Conservation (phyloP, 2,888 invertebrate genomes). For the Agrochola litura region DNA sequence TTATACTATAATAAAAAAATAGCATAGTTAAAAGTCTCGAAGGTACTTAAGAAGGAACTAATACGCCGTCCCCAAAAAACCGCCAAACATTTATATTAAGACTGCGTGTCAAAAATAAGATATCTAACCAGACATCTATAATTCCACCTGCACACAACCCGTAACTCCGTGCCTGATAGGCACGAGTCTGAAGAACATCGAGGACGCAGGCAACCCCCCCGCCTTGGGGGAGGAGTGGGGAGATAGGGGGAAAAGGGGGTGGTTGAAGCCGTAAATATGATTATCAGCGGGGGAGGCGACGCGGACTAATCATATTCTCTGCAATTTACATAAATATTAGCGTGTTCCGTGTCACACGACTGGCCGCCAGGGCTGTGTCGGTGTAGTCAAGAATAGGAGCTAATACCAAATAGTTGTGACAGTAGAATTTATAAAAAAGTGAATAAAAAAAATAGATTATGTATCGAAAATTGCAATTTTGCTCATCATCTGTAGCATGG, state of each 20-base stretch:
- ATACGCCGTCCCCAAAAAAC: neutral
- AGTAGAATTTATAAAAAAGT: neutral
- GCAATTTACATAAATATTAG: constrained; percentile 91
- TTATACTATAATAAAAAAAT: too few species aligned
- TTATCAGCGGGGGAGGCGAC: constrained; percentile 90
- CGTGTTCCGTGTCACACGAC: constrained; percentile 89
- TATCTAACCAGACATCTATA: constrained; percentile 56
- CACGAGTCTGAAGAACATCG: constrained; percentile 70
- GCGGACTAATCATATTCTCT: constrained; percentile 90
- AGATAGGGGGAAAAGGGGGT: constrained; percentile 60
- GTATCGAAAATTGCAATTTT: neutral
- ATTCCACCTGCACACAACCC: constrained; percentile 55
- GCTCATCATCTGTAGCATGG: neutral
- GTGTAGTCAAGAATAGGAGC: constrained; percentile 21
- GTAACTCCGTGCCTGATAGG: constrained; percentile 65
- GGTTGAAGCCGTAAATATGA: constrained; percentile 88
- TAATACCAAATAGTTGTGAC: constrained; percentile 3
- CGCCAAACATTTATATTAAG: constrained; percentile 39
- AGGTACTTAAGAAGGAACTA: neutral
- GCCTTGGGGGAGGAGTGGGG: constrained; percentile 49
- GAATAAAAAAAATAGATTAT: neutral
- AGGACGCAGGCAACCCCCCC: constrained; percentile 64
- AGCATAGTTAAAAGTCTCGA: neutral
- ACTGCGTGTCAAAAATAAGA: constrained; percentile 37
- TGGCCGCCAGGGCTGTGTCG: constrained; percentile 65